Percentiles rank a stretch among this genome's conserved stretches.
These are phyloP conservation scores for Muscicapa comitata DNA, from an alignment of 2,797 vertebrate genomes.

Conservation along the genomic window DNA sequence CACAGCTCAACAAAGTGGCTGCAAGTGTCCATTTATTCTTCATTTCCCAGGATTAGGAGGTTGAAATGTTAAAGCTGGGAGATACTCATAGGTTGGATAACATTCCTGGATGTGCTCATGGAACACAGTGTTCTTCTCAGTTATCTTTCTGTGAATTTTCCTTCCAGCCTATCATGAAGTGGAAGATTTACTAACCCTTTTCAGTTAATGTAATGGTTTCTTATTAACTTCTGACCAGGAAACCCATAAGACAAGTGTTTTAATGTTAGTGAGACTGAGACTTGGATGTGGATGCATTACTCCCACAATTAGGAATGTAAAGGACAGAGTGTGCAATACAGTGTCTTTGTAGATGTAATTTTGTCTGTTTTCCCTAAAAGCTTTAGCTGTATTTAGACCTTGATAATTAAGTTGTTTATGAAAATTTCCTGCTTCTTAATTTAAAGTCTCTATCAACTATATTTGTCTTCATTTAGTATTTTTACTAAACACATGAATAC, in stretches of 20 bases:
- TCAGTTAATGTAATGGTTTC: background rate
- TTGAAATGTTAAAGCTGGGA: background rate
- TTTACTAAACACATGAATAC: background rate
- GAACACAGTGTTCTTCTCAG: background rate
- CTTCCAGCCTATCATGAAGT: background rate
- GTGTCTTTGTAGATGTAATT: background rate
- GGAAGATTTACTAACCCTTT: background rate
- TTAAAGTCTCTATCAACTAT: slow-evolving; percentile 25
- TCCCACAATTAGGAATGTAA: background rate
- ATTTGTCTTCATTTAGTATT: slow-evolving; percentile 42
- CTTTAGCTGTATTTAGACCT: background rate
- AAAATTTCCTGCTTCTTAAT: slow-evolving; percentile 16
- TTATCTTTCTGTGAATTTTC: background rate
- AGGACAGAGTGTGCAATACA: background rate
- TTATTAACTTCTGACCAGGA: background rate
- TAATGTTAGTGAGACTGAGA: background rate
- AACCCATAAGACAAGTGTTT: background rate
- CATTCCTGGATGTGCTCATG: background rate
- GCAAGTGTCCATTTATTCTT: background rate
- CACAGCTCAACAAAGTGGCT: background rate
- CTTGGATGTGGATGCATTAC: background rate
- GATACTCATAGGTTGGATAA: background rate
- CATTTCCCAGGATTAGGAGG: background rate
- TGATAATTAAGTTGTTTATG: slow-evolving; percentile 18
- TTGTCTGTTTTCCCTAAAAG: background rate